phyloP scores from a whole-genome alignment of 2,888 invertebrate genomes.

The Scaptomyza caliginosa region DNA sequence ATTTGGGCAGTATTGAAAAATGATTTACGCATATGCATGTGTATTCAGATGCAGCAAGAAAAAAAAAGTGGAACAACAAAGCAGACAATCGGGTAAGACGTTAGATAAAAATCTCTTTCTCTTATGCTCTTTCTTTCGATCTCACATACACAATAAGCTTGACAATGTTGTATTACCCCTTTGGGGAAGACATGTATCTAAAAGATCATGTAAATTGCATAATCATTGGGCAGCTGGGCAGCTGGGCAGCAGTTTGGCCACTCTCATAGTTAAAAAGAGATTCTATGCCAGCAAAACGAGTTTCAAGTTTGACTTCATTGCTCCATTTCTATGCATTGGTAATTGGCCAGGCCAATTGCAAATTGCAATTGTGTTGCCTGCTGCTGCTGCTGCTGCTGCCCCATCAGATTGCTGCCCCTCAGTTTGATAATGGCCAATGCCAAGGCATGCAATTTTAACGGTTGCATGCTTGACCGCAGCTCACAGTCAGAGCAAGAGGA shows the following conservation, averaged over 20 bases:
- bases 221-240: conserved; percentile 62
- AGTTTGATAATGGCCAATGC: conserved; percentile 71
- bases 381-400: conserved; percentile 9
- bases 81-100: too few relatives aligned
- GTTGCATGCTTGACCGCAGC: conserved; percentile 57
- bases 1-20: conserved; percentile 53
- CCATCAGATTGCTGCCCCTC: conserved; percentile 68
- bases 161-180: conserved; percentile 14
- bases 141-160: neutral
- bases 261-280: conserved; percentile 18
- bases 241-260: conserved; percentile 42
- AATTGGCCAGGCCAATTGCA: conserved; percentile 67
- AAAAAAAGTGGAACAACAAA: neutral
- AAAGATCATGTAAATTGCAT: conserved; percentile 69
- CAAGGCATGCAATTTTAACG: conserved; percentile 75
- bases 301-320: conserved; percentile 43
- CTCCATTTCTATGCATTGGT: conserved; percentile 59
- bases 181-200: conserved; percentile 14
- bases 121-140: neutral
- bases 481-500: neutral
- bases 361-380: conserved; percentile 72
- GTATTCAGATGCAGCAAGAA: conserved; percentile 15
- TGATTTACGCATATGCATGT: conserved; percentile 64
- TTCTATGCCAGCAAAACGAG: conserved; percentile 49
- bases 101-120: conserved; percentile 3